phyloP scores from a whole-genome alignment of 2,113 vertebrate species.

The Pseudolaguvia tuberculata region DNA sequence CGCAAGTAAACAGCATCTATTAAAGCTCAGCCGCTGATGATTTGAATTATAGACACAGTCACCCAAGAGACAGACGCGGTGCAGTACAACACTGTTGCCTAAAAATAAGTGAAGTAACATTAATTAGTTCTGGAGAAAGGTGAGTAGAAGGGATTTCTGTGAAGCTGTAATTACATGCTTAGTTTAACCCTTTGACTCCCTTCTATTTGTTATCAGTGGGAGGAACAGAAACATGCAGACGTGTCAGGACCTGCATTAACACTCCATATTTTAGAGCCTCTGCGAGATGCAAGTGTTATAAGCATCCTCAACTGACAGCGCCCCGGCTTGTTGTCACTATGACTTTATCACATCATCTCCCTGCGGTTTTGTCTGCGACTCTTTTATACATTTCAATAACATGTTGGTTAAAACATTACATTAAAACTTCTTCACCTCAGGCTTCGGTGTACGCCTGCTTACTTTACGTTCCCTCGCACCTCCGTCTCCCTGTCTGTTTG shows the following conservation, averaged over 20 bases:
- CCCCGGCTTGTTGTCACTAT: conserved; percentile 64
- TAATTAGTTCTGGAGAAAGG: conserved; percentile 51
- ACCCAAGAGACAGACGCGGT: conserved; percentile 36
- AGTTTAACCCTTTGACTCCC: conserved; percentile 57
- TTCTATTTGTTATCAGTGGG: conserved; percentile 53
- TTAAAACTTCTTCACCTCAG: conserved; percentile 13
- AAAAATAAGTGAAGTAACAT: conserved; percentile 50
- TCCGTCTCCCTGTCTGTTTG: conserved; percentile 20
- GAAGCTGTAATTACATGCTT: conserved; percentile 57
- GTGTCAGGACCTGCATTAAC: conserved; percentile 72
- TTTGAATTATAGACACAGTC: conserved; percentile 34
- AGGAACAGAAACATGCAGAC: conserved; percentile 47
- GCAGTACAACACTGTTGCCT: conserved; percentile 35
- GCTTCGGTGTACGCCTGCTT: not conserved
- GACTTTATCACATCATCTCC: conserved; percentile 47
- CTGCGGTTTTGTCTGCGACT: conserved; percentile 15
- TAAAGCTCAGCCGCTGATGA: conserved; percentile 26
- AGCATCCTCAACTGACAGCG: conserved; percentile 54
- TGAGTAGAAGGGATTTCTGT: conserved; percentile 47
- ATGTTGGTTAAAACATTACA: conserved; percentile 24
- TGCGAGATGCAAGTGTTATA: conserved; percentile 53
- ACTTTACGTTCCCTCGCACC: not conserved
- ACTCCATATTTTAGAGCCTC: conserved; percentile 72
- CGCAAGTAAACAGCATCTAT: conserved; percentile 21
- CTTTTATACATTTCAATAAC: conserved; percentile 37